phyloP scores from a whole-genome alignment of 2,888 invertebrate species.

The Silvanus unidentatus region DNA sequence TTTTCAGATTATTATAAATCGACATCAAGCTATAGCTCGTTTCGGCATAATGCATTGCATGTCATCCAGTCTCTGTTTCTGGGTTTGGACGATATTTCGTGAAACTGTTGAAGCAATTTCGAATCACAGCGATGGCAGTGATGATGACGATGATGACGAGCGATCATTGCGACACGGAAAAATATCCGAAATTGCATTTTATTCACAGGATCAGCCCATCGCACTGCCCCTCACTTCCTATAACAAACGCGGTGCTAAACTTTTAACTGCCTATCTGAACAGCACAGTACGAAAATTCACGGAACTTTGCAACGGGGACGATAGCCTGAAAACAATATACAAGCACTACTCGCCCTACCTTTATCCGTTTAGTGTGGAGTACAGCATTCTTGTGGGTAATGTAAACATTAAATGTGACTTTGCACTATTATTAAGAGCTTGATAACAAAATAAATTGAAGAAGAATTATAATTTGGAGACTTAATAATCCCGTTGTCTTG shows the following conservation, averaged over 20 bases:
- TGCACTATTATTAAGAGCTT: too few species aligned
- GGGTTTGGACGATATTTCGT: conserved; percentile 70
- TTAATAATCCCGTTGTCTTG: too few species aligned
- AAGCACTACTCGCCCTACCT: conserved; percentile 67
- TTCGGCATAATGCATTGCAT: conserved; percentile 77
- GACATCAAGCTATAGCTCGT: conserved; percentile 54
- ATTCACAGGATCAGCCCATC: conserved; percentile 19
- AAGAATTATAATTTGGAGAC: too few species aligned
- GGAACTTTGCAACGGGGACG: conserved; percentile 46
- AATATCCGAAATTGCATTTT: not conserved
- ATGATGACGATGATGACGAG: conserved; percentile 13
- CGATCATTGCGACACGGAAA: not conserved
- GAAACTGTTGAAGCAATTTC: conserved; percentile 65
- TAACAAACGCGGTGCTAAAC: conserved; percentile 30
- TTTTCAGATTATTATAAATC: conserved; percentile 55
- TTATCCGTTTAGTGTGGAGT: conserved; percentile 76
- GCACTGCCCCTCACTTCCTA: conserved; percentile 37
- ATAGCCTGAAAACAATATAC: conserved; percentile 48
- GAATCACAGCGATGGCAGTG: conserved; percentile 45
- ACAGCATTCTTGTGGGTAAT: conserved; percentile 69
- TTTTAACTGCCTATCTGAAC: conserved; percentile 32
- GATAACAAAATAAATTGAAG: too few species aligned
- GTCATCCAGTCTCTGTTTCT: conserved; percentile 72
- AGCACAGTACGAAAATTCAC: conserved; percentile 25
- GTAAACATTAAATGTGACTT: too few species aligned